A percentile compares a stretch with the other conserved stretches of the same genome.
Conservation (phyloP, 2,113 vertebrate genomes). For the Gallinago media region DNA sequence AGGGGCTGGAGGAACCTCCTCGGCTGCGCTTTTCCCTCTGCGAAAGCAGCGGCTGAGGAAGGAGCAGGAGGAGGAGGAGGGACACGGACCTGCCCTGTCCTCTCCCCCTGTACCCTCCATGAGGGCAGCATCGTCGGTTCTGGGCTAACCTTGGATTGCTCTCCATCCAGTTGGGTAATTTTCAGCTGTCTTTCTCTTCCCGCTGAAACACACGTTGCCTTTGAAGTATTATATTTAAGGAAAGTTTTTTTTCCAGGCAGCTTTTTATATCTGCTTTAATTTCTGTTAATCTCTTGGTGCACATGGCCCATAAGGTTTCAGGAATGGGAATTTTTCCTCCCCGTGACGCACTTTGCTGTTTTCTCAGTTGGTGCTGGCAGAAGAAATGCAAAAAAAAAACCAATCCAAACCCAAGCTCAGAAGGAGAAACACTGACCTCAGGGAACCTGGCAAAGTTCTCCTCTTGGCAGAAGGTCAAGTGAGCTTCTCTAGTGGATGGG, state of each 20-base stretch:
- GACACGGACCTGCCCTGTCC: rapidly evolving
- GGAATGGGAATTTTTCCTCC: neutral
- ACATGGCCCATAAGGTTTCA: rapidly evolving
- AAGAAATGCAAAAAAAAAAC: neutral
- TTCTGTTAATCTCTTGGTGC: neutral
- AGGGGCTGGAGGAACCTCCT: neutral
- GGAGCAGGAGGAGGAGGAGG: neutral
- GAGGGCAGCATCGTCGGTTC: rapidly evolving
- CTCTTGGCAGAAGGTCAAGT: neutral
- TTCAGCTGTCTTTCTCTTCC: neutral
- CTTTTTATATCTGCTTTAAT: neutral
- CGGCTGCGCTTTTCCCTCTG: rapidly evolving
- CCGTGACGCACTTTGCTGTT: rapidly evolving
- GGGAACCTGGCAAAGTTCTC: neutral
- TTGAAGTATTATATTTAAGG: neutral
- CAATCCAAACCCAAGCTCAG: neutral
- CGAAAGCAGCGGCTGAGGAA: neutral
- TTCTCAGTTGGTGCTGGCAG: neutral
- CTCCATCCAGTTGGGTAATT: neutral
- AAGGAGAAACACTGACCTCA: neutral
- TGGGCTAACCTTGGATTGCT: neutral
- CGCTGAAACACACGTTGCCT: neutral
- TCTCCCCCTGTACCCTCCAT: rapidly evolving
- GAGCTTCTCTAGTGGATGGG: neutral
- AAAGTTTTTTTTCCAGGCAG: neutral